Evolutionary conservation across 2,797 vertebrate species (phyloP).

Genomic region (Oreochromis grahami): DNA sequence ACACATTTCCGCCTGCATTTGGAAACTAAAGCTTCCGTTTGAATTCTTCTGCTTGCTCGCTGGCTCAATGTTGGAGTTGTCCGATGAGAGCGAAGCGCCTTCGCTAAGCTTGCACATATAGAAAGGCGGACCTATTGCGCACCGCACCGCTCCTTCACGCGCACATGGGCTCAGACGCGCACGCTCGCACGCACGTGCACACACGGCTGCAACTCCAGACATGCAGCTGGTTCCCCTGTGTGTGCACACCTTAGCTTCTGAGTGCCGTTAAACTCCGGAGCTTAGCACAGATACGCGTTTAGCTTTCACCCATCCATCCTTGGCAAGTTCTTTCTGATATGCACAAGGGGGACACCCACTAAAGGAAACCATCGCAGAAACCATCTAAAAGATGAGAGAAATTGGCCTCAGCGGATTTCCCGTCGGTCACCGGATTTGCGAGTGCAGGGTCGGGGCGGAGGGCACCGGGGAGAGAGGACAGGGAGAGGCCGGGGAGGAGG

Average conservation of each 20-base stretch:
- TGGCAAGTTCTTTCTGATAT: constrained; percentile 11
- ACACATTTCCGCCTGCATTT: not conserved
- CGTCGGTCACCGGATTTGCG: constrained; percentile 69
- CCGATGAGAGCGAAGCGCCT: constrained; percentile 4
- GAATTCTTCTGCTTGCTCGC: not conserved
- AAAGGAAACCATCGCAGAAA: constrained; percentile 38
- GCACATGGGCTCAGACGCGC: constrained; percentile 1
- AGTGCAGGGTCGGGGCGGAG: constrained; percentile 65
- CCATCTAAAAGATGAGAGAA: constrained; percentile 77
- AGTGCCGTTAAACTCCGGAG: not conserved
- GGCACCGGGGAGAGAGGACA: constrained; percentile 60
- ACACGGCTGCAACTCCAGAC: not conserved
- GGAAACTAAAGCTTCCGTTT: constrained; percentile 5
- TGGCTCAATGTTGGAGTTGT: not conserved
- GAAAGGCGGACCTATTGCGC: constrained; percentile 15
- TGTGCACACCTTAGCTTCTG: not conserved
- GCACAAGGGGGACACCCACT: constrained; percentile 41
- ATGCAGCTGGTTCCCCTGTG: not conserved
- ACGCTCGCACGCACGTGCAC: not conserved
- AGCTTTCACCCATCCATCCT: not conserved
- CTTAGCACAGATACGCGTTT: not conserved
- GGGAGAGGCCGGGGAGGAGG: constrained; percentile 62
- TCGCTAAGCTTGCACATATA: not conserved
- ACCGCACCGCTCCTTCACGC: constrained; percentile 11
- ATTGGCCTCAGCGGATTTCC: constrained; percentile 62